Percentiles rank a stretch among this genome's conserved stretches.
phyloP scores from a whole-genome alignment of 2,888 invertebrate genomes.

The Stenchaetothrips biformis region DNA sequence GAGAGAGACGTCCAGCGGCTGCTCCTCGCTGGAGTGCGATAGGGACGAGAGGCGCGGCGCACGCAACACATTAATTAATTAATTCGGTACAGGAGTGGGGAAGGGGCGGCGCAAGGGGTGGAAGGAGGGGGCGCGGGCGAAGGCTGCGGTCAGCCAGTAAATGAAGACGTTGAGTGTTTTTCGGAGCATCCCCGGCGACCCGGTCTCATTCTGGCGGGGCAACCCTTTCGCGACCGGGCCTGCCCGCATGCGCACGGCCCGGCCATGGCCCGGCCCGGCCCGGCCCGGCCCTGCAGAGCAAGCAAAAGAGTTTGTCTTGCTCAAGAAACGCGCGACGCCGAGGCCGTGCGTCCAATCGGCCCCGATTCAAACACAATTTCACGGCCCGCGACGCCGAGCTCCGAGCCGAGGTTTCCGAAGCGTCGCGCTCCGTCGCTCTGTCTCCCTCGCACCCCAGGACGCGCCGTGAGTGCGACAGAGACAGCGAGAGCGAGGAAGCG shows the following conservation, averaged over 20 bases:
- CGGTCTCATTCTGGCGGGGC: too few relatives aligned
- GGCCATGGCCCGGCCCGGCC: not conserved
- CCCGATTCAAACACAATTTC: not conserved
- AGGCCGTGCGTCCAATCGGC: not conserved
- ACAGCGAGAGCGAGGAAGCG: slow-evolving; percentile 12
- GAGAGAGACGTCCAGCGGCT: too few relatives aligned
- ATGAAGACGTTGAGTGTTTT: too few relatives aligned
- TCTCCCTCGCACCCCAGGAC: too few relatives aligned
- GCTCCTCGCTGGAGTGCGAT: not conserved
- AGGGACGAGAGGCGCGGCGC: not conserved
- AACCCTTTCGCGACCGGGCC: too few relatives aligned
- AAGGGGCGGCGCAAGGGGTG: not conserved
- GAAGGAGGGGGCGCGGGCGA: not conserved
- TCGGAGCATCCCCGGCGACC: too few relatives aligned
- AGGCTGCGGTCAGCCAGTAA: not conserved
- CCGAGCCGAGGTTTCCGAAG: too few relatives aligned
- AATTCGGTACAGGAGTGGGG: not conserved
- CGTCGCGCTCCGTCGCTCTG: too few relatives aligned
- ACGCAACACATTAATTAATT: slow-evolving; percentile 3
- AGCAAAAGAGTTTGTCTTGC: not conserved
- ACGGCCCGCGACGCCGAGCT: too few relatives aligned
- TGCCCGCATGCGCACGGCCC: not conserved
- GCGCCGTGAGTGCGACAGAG: too few relatives aligned
- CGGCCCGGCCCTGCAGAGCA: not conserved
- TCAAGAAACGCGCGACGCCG: not conserved